Percentiles rank a stretch among this genome's conserved stretches.
Evolutionary conservation across 2,888 invertebrate genomes (phyloP).

Genomic region (Hirtodrosophila confusa): DNA sequence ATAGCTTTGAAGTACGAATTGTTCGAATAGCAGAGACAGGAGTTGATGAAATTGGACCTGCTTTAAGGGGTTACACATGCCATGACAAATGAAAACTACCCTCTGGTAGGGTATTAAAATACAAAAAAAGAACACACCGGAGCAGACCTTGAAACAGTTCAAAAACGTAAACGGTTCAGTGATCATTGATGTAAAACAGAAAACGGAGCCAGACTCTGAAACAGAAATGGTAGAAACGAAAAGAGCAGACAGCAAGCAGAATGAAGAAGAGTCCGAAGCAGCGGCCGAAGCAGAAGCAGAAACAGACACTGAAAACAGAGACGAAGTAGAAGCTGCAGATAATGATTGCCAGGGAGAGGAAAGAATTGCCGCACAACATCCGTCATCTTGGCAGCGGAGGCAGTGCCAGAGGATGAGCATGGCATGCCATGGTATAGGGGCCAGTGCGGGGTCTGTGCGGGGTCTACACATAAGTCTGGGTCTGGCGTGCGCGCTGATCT

Average conservation of each 20-base stretch:
- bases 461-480: slow-evolving; percentile 18
- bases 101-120: not conserved
- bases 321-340: slow-evolving; percentile 35
- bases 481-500: slow-evolving; percentile 79
- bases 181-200: slow-evolving; percentile 82
- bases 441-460: slow-evolving; percentile 26
- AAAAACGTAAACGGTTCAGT: slow-evolving; percentile 84
- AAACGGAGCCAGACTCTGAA: slow-evolving; percentile 50
- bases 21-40: too few relatives aligned
- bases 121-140: slow-evolving; percentile 33
- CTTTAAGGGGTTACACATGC: too few relatives aligned
- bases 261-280: slow-evolving; percentile 3
- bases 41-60: too few relatives aligned
- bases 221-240: slow-evolving; percentile 53
- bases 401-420: slow-evolving; percentile 57
- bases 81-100: slow-evolving; percentile 3
- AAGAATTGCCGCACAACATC: slow-evolving; percentile 62
- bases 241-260: not conserved
- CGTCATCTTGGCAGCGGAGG: slow-evolving; percentile 68
- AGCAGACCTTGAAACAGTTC: slow-evolving; percentile 84
- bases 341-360: slow-evolving; percentile 34
- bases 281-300: too few relatives aligned
- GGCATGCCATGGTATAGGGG: slow-evolving; percentile 27
- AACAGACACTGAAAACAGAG: slow-evolving; percentile 14
- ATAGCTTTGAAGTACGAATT: too few relatives aligned